phyloP scores from a whole-genome alignment of 2,888 invertebrate species.

The Temnothorax rugatulus region DNA sequence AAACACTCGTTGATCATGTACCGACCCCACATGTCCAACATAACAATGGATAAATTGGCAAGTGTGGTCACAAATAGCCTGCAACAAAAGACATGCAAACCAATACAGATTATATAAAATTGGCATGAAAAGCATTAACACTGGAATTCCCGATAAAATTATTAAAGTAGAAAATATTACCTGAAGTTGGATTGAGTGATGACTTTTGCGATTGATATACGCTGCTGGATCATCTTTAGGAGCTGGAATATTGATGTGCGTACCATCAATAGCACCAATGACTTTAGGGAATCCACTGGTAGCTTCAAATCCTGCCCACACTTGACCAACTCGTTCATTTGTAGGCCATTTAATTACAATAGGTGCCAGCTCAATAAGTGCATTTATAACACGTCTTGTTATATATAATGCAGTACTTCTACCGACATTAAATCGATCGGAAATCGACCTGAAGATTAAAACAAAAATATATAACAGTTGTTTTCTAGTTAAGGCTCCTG shows the following conservation, averaged over 20 bases:
- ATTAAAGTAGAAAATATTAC: conserved; percentile 29
- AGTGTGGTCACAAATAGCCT: conserved; percentile 54
- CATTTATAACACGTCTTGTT: conserved; percentile 51
- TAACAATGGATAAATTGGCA: conserved; percentile 58
- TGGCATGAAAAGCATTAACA: too few species aligned
- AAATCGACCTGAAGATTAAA: conserved; percentile 55
- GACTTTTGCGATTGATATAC: conserved; percentile 67
- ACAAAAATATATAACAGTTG: conserved; percentile 5
- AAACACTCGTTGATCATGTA: conserved; percentile 59
- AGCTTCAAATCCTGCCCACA: conserved; percentile 51
- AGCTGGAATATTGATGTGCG: conserved; percentile 64
- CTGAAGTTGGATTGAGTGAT: conserved; percentile 68
- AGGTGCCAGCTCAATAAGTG: conserved; percentile 50
- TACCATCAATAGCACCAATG: conserved; percentile 59
- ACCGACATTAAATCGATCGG: conserved; percentile 61
- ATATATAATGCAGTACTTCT: conserved; percentile 59
- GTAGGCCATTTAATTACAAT: conserved; percentile 65
- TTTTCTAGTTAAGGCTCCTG: too few species aligned
- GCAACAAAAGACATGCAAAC: conserved; percentile 21
- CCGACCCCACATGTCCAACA: conserved; percentile 59
- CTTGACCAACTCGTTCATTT: conserved; percentile 45
- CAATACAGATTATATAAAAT: not conserved
- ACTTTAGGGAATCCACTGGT: conserved; percentile 61
- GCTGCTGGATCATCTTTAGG: conserved; percentile 58
- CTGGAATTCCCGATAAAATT: too few species aligned